phyloP scores from a whole-genome alignment of 2,888 invertebrate species.

The Ophonus ardosiacus region DNA sequence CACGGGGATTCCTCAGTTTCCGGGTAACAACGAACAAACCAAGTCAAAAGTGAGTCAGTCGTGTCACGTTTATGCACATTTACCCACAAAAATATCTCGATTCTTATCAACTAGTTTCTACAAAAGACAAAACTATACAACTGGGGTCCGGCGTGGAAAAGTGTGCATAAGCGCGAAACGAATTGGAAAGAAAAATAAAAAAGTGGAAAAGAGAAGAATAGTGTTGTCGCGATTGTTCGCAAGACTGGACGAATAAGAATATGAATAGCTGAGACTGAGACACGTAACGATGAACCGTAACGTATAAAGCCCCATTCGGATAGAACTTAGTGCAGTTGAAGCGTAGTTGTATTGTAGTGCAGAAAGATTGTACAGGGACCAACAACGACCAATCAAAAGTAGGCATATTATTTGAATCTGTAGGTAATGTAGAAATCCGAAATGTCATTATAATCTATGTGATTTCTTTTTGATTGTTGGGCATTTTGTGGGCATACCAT shows the following conservation, averaged over 20 bases:
- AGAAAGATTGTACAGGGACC: too few species aligned
- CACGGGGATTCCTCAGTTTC: constrained; percentile 63
- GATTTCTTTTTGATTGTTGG: too few species aligned
- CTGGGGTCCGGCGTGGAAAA: background rate
- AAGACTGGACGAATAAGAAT: constrained; percentile 41
- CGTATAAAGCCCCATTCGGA: too few species aligned
- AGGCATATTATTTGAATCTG: too few species aligned
- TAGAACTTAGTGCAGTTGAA: too few species aligned
- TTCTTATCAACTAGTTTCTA: background rate
- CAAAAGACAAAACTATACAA: constrained; percentile 5
- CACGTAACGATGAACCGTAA: constrained; percentile 36
- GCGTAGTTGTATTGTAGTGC: too few species aligned
- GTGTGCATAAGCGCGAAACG: constrained; percentile 37
- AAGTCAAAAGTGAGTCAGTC: constrained; percentile 26
- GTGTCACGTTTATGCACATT: constrained; percentile 24
- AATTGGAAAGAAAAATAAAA: constrained; percentile 19
- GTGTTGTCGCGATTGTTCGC: constrained; percentile 17
- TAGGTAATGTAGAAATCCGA: too few species aligned
- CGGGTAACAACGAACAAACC: constrained; percentile 49
- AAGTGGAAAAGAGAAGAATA: constrained; percentile 26
- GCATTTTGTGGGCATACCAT: too few species aligned
- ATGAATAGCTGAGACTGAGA: constrained; percentile 46
- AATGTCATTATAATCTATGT: too few species aligned
- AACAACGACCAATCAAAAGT: too few species aligned
- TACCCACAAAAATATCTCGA: background rate